Conservation (phyloP, 2,113 vertebrate genomes). For the Tychaedon coryphoeus region DNA sequence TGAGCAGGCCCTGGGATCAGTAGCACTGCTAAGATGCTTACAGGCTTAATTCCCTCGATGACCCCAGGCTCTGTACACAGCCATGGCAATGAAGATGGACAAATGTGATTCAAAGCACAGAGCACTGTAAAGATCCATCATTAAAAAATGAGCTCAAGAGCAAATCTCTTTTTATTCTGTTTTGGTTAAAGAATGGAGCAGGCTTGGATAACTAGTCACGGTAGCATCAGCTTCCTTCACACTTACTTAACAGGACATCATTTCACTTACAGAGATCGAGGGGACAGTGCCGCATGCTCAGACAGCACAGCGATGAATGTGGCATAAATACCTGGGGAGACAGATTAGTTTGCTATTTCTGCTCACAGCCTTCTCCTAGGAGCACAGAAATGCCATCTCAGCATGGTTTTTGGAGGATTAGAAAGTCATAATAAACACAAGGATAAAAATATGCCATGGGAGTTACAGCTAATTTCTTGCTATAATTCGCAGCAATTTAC, state of each 20-base stretch:
- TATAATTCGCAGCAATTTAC: constrained; percentile 52
- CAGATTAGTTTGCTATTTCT: constrained; percentile 49
- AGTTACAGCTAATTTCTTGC: constrained; percentile 48
- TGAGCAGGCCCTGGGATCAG: neutral
- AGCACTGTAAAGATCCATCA: neutral
- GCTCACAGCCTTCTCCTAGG: constrained; percentile 25
- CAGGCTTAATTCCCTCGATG: neutral
- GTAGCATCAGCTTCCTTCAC: constrained; percentile 14
- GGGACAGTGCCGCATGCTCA: neutral
- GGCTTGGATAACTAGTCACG: neutral
- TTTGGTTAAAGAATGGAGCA: neutral
- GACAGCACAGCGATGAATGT: neutral
- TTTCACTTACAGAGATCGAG: constrained; percentile 3
- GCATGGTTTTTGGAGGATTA: constrained; percentile 23
- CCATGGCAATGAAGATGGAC: neutral
- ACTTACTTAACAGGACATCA: neutral
- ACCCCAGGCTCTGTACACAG: neutral
- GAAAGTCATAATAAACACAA: constrained; percentile 30
- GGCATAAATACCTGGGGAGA: constrained; percentile 50
- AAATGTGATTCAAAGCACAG: neutral
- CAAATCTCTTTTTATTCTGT: neutral
- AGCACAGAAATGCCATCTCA: constrained; percentile 48
- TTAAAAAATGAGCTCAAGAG: constrained; percentile 1
- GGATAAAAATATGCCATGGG: constrained; percentile 40
- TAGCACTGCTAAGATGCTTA: neutral